phyloP scores from a whole-genome alignment of 53 echinoderm and acorn worm genomes.

The Holothuria scabra region DNA sequence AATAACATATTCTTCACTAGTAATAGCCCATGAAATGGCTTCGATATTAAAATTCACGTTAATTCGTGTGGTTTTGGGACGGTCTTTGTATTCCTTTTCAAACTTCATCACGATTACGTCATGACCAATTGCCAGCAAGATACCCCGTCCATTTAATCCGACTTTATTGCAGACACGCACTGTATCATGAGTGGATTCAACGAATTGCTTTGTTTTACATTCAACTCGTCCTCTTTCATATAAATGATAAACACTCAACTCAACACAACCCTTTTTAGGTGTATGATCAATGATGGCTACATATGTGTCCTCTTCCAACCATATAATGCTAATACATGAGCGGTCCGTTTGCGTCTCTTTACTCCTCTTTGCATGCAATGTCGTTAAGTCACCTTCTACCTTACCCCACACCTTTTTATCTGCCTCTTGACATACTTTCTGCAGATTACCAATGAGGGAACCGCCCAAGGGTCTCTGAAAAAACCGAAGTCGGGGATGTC shows the following conservation, averaged over 20 bases:
- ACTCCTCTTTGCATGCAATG: not conserved
- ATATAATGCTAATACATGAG: slow-evolving; percentile 8
- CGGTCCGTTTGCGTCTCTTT: not conserved
- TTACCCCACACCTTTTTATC: not conserved
- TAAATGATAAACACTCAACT: not conserved
- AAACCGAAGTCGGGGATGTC: slow-evolving; percentile 19
- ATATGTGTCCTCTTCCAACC: not conserved
- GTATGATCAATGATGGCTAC: not conserved
- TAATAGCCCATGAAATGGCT: slow-evolving; percentile 11
- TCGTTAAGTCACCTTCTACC: not conserved
- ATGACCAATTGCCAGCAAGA: not conserved
- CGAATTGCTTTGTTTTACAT: not conserved
- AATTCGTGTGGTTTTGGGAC: not conserved
- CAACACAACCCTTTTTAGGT: not conserved
- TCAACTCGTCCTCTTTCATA: not conserved
- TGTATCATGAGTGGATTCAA: not conserved
- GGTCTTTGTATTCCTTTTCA: not conserved
- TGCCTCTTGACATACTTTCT: not conserved
- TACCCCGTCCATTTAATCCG: not conserved
- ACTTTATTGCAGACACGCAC: slow-evolving; percentile 26
- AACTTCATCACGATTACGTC: slow-evolving; percentile 13
- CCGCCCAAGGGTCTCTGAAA: not conserved
- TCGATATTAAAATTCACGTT: not conserved
- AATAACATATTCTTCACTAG: not conserved
- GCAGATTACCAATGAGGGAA: not conserved